phyloP scores from a whole-genome alignment of 2,888 invertebrate species.

The Dastarcus helophoroides region DNA sequence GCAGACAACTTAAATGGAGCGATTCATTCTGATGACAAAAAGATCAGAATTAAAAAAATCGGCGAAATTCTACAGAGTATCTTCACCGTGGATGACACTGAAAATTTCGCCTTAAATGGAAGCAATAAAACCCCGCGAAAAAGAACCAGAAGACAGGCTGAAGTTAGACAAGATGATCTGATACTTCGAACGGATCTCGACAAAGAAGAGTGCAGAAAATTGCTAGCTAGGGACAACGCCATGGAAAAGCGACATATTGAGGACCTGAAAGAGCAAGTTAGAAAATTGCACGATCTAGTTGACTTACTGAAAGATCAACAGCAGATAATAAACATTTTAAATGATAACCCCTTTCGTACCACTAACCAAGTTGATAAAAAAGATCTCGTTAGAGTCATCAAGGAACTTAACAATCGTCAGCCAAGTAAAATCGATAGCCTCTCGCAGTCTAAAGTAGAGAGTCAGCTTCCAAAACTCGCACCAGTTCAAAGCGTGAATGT shows the following conservation, averaged over 20 bases:
- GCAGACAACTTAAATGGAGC: no score
- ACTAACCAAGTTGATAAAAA: slow-evolving; percentile 4
- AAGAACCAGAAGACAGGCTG: slow-evolving; percentile 1
- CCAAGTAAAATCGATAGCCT: slow-evolving; percentile 1
- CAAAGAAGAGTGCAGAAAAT: no score
- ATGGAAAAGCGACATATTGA: slow-evolving; percentile 11
- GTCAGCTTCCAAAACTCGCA: no score
- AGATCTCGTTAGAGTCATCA: slow-evolving; percentile 3
- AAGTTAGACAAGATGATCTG: slow-evolving; percentile 4
- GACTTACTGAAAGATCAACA: slow-evolving; percentile 29
- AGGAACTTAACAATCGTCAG: not conserved
- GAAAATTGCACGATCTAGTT: slow-evolving; percentile 27
- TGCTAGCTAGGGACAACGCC: slow-evolving; percentile 7
- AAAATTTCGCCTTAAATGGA: no score
- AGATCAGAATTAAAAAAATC: no score
- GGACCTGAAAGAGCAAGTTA: slow-evolving; percentile 25
- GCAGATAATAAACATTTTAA: slow-evolving; percentile 21
- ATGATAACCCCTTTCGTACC: slow-evolving; percentile 13
- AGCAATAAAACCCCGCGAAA: not conserved
- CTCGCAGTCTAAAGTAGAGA: no score
- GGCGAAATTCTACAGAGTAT: no score
- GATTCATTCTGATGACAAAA: no score
- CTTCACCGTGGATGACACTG: not conserved
- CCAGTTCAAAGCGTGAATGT: no score
- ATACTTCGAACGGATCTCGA: slow-evolving; percentile 5